Evolutionary conservation across 2,888 invertebrate species (phyloP).

Genomic region (Cosmia pyralina): DNA sequence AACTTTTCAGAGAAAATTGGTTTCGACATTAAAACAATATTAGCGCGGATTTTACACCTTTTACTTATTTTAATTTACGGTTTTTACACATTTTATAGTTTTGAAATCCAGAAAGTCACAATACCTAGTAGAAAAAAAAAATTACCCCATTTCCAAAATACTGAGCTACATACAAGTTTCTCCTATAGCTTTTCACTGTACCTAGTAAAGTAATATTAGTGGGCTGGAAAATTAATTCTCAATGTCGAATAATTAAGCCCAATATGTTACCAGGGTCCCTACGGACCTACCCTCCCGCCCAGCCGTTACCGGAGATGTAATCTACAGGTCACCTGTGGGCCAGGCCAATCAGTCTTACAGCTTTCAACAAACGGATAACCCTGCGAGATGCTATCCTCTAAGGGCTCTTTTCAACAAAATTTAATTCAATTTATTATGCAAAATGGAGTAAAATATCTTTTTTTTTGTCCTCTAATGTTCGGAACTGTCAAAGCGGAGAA

Average conservation of each 20-base stretch:
- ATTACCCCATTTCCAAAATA: not conserved
- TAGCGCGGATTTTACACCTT: not conserved
- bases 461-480: slow-evolving; percentile 43
- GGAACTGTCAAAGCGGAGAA: slow-evolving; percentile 51
- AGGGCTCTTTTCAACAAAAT: slow-evolving; percentile 57
- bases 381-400: slow-evolving; percentile 20
- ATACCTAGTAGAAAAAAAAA: not conserved
- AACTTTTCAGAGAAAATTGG: not conserved
- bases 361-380: slow-evolving; percentile 54
- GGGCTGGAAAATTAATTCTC: slow-evolving; percentile 45
- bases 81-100: not conserved
- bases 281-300: slow-evolving; percentile 29
- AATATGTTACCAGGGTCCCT: slow-evolving; percentile 57
- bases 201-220: slow-evolving; percentile 31
- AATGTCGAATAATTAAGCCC: slow-evolving; percentile 56
- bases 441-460: slow-evolving; percentile 51
- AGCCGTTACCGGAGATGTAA: slow-evolving; percentile 66
- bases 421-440: slow-evolving; percentile 63
- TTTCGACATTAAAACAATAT: not conserved
- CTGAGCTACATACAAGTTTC: not conserved
- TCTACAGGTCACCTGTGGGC: slow-evolving; percentile 56
- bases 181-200: not conserved
- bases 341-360: slow-evolving; percentile 65
- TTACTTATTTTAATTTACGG: not conserved
- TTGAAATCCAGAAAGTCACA: not conserved